Base-by-base conservation (phyloP, 2,888 invertebrate genomes). In the Cyrtodaria siliqua region DNA sequence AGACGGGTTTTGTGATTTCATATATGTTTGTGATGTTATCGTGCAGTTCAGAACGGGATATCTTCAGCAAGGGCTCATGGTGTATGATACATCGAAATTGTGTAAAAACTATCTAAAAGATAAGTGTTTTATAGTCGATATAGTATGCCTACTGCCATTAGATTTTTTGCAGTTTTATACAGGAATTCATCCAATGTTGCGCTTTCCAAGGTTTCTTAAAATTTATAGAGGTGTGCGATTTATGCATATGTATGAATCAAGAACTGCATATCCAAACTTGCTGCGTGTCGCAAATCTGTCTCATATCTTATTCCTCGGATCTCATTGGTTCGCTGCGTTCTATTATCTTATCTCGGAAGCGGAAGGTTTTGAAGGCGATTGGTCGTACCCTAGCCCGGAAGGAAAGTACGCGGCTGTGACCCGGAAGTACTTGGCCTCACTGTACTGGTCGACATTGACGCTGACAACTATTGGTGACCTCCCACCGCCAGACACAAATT, bases 251-350 rank as follows among this genome's bases (percentile, higher is more conserved):
- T 97, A 98, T 89, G 98, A 98, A 93, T 98, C 98, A 60, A 94
- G 98, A 87, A 98, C 98, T 4, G 96, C 98, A 72, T 98, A 97
- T 94, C 98, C 98, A 26, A 98, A 98, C 94, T 95, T 98, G 92
- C 98, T 98, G 97, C 95, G 98, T 18, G 98, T 98, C 83, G 95
- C 97, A 91, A 98, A 98, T 94, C 95, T 98, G 79, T 97, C 98
- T 86, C 98, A 98, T 93, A 98, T 98, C 90, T 95, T 98, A 83
- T 95, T 98, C 88, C 97, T 98, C 90, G 95, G 98, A 89, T 98
- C 98, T 60, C 98, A 98, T 93, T 98, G 98, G 98, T 98, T 98
- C 93, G 98, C 98, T 68, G 98, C 98, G 93, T 98, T 98, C 94
- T 98, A 98, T 94, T 98, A 96, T 94, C 94, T 98, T 90, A 95